A percentile compares a stretch with the other conserved stretches of the same genome.
phyloP scores from a whole-genome alignment of 2,888 invertebrate species.

The Agrotis ipsilon region DNA sequence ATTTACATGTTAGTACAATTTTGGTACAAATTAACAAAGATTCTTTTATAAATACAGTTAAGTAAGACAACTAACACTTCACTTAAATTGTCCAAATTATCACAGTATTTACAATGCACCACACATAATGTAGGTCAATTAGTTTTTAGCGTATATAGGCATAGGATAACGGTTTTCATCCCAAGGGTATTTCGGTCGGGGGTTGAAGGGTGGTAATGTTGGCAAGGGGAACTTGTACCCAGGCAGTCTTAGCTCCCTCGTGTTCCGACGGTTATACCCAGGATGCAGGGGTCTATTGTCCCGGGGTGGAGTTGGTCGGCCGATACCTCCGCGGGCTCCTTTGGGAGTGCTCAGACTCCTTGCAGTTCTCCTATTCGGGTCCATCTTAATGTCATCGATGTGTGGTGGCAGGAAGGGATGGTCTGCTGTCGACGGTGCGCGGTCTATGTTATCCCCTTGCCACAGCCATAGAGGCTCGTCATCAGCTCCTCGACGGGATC shows the following conservation, averaged over 20 bases:
- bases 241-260: slow-evolving; percentile 38
- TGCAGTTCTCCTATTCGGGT: slow-evolving; percentile 38
- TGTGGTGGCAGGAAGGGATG: slow-evolving; percentile 49
- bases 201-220: slow-evolving; percentile 41
- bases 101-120: background rate
- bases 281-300: slow-evolving; percentile 49
- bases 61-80: background rate
- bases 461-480: slow-evolving; percentile 42
- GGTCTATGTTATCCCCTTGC: slow-evolving; percentile 33
- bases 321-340: slow-evolving; percentile 28
- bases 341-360: slow-evolving; percentile 44
- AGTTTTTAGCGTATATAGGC: slow-evolving; percentile 4
- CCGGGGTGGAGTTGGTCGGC: slow-evolving; percentile 25
- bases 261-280: slow-evolving; percentile 51
- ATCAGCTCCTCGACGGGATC: slow-evolving; percentile 30
- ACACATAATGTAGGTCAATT: background rate
- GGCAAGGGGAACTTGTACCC: slow-evolving; percentile 29
- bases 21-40: background rate
- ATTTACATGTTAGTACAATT: background rate
- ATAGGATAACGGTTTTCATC: slow-evolving; percentile 1
- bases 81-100: too few species aligned
- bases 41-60: background rate
- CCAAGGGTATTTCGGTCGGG: slow-evolving; percentile 27
- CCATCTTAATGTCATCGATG: slow-evolving; percentile 48
- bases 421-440: slow-evolving; percentile 48